Percentiles rank a stretch among this genome's conserved stretches.
Conservation (phyloP, 2,888 invertebrate genomes). For the Leptopilina drosophilae region DNA sequence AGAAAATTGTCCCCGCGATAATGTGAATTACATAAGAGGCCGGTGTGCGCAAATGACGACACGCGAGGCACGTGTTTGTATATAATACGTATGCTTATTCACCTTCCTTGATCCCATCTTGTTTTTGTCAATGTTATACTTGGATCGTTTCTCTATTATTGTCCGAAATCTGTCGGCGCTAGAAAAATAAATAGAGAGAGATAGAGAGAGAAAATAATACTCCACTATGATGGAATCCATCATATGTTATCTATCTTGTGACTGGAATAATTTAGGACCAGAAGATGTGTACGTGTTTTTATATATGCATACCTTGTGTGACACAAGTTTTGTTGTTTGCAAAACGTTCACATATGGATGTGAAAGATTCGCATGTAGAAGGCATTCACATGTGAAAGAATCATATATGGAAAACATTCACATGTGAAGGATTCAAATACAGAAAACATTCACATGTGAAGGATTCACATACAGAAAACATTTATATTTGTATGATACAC, state of each 20-base stretch:
- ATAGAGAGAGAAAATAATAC: background rate
- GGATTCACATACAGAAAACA: too few relatives aligned
- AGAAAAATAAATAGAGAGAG: background rate
- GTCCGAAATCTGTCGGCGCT: background rate
- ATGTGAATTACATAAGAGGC: background rate
- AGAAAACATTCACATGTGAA: too few relatives aligned
- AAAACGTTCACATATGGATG: too few relatives aligned
- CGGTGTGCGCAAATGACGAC: background rate
- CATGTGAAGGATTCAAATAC: too few relatives aligned
- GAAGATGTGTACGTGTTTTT: background rate
- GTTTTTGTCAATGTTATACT: conserved; percentile 15
- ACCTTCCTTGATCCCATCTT: conserved; percentile 6
- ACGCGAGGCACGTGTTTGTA: conserved; percentile 5
- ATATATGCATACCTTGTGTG: too few relatives aligned
- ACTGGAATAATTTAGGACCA: background rate
- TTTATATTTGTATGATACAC: too few relatives aligned
- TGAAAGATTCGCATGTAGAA: too few relatives aligned
- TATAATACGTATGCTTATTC: conserved; percentile 1
- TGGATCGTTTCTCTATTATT: conserved; percentile 6
- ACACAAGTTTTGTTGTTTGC: background rate
- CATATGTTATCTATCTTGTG: background rate
- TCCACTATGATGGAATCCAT: background rate
- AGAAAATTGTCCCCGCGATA: background rate
- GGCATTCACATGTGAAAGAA: too few relatives aligned
- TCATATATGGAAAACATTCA: too few relatives aligned